Percentiles rank a stretch among this genome's conserved stretches.
Evolutionary conservation across 2,113 vertebrate genomes (phyloP).

Genomic region (Arothron firmamentum): DNA sequence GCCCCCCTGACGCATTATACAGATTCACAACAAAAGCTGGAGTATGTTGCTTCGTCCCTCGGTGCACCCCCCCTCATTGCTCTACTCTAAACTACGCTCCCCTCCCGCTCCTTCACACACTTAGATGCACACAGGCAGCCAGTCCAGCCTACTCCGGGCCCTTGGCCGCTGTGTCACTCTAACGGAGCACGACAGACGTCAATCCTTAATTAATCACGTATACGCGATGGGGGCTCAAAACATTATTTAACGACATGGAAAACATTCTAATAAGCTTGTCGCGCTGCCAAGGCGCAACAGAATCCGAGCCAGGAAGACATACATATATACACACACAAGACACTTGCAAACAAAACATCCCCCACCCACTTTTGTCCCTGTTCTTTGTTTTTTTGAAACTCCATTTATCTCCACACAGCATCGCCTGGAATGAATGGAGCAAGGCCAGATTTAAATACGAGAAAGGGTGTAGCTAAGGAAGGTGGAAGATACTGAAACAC

Average conservation of each 20-base stretch:
- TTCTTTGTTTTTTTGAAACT: slow-evolving; percentile 57
- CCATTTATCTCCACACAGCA: slow-evolving; percentile 53
- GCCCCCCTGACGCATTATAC: slow-evolving; percentile 71
- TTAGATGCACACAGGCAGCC: slow-evolving; percentile 30
- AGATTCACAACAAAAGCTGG: slow-evolving; percentile 73
- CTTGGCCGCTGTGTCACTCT: slow-evolving; percentile 62
- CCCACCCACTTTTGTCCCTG: slow-evolving; percentile 35
- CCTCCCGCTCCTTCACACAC: slow-evolving; percentile 63
- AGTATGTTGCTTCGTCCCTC: slow-evolving; percentile 70
- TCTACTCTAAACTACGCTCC: slow-evolving; percentile 61
- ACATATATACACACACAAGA: slow-evolving; percentile 6
- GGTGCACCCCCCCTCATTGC: slow-evolving; percentile 64
- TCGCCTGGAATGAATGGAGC: slow-evolving; percentile 43
- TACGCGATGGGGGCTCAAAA: slow-evolving; percentile 67
- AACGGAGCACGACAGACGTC: slow-evolving; percentile 68
- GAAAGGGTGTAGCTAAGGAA: slow-evolving; percentile 52
- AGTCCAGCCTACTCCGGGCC: slow-evolving; percentile 52
- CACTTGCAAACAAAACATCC: slow-evolving; percentile 15
- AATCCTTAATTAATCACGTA: slow-evolving; percentile 76
- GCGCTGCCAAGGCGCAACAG: slow-evolving; percentile 63
- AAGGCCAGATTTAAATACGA: slow-evolving; percentile 44
- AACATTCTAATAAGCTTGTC: slow-evolving; percentile 77
- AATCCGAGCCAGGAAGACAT: slow-evolving; percentile 56
- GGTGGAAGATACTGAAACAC: slow-evolving; percentile 56
- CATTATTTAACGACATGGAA: slow-evolving; percentile 77